Percentiles rank a stretch among this genome's conserved stretches.
These are phyloP conservation scores for Aix galericulata DNA, from an alignment of 2,113 vertebrate species.

Conservation along the genomic window DNA sequence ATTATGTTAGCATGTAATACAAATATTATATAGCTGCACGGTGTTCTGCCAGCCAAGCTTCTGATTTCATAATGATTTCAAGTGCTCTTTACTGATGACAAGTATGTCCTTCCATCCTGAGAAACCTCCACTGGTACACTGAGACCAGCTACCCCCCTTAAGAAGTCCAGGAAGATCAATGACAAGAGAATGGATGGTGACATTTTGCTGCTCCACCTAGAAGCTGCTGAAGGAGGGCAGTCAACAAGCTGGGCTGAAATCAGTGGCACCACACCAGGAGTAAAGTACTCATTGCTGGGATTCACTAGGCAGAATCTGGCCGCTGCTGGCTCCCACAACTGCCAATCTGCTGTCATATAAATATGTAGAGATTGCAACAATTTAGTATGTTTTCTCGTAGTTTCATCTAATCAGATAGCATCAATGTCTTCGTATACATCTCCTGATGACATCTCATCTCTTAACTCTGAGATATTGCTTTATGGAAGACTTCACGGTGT, in stretches of 20 bases:
- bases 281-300: slow-evolving; percentile 2
- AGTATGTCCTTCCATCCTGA: neutral
- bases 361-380: neutral
- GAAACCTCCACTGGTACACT: neutral
- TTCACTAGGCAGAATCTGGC: slow-evolving; percentile 44
- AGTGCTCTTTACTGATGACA: neutral
- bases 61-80: neutral
- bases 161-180: neutral
- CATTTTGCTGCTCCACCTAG: slow-evolving; percentile 31
- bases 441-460: neutral
- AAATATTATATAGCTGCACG: neutral
- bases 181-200: neutral
- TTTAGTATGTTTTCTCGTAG: neutral
- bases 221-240: neutral
- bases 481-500: neutral
- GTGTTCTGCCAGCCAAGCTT: neutral
- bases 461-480: neutral
- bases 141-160: neutral
- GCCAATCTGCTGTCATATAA: slow-evolving; percentile 2
- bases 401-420: slow-evolving; percentile 13
- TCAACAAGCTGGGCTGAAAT: slow-evolving; percentile 47
- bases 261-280: slow-evolving; percentile 12
- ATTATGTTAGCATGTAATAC: neutral
- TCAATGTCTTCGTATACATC: neutral
- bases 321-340: neutral